Percentiles rank a stretch among this genome's conserved stretches.
Conservation (phyloP, 1,140 invertebrate genomes). For the Heterodera carotae region DNA sequence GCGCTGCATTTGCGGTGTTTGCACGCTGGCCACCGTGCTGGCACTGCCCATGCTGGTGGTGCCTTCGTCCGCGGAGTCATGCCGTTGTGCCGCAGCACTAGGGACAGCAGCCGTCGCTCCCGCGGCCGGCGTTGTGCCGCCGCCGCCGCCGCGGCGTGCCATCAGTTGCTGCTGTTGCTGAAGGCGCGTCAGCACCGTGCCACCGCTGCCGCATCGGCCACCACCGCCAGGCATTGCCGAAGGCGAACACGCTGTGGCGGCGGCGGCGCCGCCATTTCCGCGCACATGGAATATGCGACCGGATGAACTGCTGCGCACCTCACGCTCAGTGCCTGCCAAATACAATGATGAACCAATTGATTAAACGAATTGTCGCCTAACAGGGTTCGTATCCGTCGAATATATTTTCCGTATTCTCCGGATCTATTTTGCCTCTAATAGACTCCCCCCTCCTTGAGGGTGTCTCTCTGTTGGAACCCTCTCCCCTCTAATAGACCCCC, state of each 20-base stretch:
- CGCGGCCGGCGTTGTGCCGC: neutral
- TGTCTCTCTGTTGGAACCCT: no score
- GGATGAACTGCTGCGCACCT: constrained; percentile 20
- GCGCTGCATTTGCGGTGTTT: constrained; percentile 45
- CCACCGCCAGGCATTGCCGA: neutral
- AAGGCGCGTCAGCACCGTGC: constrained; percentile 10
- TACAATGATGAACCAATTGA: no score
- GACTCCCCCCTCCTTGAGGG: no score
- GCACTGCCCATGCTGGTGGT: constrained; percentile 49
- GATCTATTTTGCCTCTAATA: no score
- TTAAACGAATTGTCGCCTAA: no score
- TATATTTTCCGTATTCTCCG: no score
- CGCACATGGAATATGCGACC: constrained; percentile 36
- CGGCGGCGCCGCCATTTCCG: neutral
- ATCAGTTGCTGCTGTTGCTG: constrained; percentile 8
- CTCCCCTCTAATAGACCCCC: no score
- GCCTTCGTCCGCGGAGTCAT: constrained; percentile 56
- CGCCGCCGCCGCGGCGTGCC: neutral
- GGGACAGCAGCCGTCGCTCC: neutral
- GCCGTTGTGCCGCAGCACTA: constrained; percentile 22
- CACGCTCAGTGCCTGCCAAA: constrained; percentile 16
- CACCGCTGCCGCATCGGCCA: neutral
- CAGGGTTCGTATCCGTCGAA: no score
- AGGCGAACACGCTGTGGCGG: constrained; percentile 5
- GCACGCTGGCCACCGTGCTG: constrained; percentile 53